Percentiles rank a stretch among this genome's conserved stretches.
phyloP scores from a whole-genome alignment of 2,113 vertebrate genomes.

The Philantomba maxwellii region DNA sequence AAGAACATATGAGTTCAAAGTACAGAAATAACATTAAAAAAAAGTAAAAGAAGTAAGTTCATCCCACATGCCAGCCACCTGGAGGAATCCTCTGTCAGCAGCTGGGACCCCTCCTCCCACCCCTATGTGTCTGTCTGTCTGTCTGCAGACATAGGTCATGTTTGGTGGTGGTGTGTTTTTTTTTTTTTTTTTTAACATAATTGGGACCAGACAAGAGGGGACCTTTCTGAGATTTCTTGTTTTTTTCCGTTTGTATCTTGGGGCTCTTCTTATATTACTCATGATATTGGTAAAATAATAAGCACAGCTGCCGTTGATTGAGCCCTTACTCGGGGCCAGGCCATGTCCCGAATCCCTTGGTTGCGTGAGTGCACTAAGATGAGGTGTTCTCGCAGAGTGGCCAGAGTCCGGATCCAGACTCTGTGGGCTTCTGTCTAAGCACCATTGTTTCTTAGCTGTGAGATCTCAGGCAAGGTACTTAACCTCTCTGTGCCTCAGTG shows the following conservation, averaged over 20 bases:
- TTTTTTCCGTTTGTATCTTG: background rate
- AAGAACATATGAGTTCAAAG: background rate
- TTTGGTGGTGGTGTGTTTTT: background rate
- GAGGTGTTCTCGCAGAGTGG: background rate
- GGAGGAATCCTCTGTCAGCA: background rate
- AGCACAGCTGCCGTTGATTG: background rate
- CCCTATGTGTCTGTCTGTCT: background rate
- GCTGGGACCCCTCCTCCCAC: background rate
- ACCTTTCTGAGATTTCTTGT: background rate
- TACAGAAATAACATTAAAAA: background rate
- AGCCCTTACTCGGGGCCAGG: background rate
- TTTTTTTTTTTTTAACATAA: background rate
- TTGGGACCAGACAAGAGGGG: background rate
- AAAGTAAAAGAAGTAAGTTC: background rate
- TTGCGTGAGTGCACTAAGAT: background rate
- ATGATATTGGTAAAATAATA: background rate
- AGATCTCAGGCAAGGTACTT: background rate
- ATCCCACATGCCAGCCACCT: background rate
- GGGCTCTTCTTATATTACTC: background rate
- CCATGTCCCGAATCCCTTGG: background rate
- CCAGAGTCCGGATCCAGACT: background rate
- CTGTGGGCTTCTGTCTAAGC: background rate
- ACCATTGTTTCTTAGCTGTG: background rate
- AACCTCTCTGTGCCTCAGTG: background rate
- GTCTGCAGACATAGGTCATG: background rate